phyloP scores from a whole-genome alignment of 2,797 vertebrate species.

The Pelodytes ibericus region DNA sequence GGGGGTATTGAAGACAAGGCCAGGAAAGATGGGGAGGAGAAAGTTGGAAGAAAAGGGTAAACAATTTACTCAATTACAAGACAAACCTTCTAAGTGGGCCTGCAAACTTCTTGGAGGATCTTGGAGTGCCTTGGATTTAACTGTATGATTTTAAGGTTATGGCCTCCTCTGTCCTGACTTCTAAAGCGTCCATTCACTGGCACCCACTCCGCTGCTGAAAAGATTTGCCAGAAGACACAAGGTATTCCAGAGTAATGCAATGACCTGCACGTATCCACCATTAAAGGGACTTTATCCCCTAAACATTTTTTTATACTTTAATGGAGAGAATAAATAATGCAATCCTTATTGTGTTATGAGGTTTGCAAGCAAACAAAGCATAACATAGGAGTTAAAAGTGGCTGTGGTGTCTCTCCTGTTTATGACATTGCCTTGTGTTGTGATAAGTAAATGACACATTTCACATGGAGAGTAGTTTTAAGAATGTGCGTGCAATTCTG shows the following conservation, averaged over 20 bases:
- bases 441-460: no score
- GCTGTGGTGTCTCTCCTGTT: no score
- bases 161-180: slow-evolving; percentile 31
- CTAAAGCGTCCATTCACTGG: slow-evolving; percentile 43
- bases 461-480: no score
- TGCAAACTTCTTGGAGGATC: slow-evolving; percentile 64
- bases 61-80: slow-evolving; percentile 81
- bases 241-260: not conserved
- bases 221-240: slow-evolving; percentile 18
- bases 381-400: no score
- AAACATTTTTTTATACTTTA: no score
- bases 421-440: no score
- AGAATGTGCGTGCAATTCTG: no score
- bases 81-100: slow-evolving; percentile 73
- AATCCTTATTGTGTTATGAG: no score
- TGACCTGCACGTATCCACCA: not conserved
- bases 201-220: slow-evolving; percentile 41
- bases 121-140: slow-evolving; percentile 65
- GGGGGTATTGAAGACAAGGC: slow-evolving; percentile 47
- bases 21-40: slow-evolving; percentile 50
- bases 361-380: no score
- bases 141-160: slow-evolving; percentile 61
- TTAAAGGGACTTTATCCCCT: no score
- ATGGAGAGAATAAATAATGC: no score
- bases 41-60: slow-evolving; percentile 65